These are phyloP conservation scores for Xenus cinereus DNA, from an alignment of 2,113 vertebrate species.

Conservation along the genomic window DNA sequence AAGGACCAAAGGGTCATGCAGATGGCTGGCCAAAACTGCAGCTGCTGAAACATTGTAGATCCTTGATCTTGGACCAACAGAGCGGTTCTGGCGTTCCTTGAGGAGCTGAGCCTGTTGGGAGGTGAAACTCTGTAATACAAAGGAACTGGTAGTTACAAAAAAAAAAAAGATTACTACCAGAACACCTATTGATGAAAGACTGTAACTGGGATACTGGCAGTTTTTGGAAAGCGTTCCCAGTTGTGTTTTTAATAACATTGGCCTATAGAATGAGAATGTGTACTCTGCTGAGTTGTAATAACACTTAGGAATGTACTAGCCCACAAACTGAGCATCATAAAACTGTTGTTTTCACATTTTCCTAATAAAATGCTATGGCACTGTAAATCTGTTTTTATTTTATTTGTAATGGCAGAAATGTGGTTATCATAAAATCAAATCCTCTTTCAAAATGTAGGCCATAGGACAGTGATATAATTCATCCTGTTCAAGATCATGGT, in stretches of 20 bases:
- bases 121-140: neutral
- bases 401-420: conserved; percentile 66
- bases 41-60: neutral
- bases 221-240: neutral
- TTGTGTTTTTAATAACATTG: conserved; percentile 31
- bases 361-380: conserved; percentile 60
- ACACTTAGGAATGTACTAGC: conserved; percentile 31
- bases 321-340: conserved; percentile 33
- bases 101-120: neutral
- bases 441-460: neutral
- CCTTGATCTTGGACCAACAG: accelerated
- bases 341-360: conserved; percentile 70
- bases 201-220: neutral
- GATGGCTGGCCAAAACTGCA: neutral
- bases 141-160: neutral
- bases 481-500: neutral
- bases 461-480: neutral
- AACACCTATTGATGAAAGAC: conserved; percentile 28
- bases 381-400: conserved; percentile 69
- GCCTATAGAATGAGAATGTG: conserved; percentile 25
- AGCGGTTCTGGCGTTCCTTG: neutral
- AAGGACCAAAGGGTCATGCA: accelerated
- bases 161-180: neutral
- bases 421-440: conserved; percentile 59
- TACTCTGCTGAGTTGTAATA: conserved; percentile 47